These are phyloP conservation scores for Strongylocentrotus purpuratus DNA, from an alignment of 35 echinoderm and acorn worm genomes.

Conservation along the genomic window DNA sequence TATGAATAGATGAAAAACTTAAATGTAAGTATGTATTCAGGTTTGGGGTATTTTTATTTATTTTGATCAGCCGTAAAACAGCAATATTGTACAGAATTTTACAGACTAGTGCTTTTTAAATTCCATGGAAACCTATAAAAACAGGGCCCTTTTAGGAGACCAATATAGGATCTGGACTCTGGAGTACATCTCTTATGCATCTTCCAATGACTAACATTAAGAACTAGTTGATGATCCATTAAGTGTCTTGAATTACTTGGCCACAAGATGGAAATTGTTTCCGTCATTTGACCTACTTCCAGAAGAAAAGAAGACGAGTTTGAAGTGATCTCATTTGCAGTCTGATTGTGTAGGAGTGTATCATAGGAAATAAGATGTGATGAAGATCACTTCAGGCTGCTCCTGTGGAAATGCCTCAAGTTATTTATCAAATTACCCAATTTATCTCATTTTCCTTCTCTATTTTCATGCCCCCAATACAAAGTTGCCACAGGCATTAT, in stretches of 20 bases:
- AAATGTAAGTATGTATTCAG: too few species aligned
- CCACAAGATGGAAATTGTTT: conserved; percentile 11
- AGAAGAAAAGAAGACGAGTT: background rate
- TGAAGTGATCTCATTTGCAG: background rate
- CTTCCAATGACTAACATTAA: background rate
- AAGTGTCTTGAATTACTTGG: background rate
- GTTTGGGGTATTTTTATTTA: too few species aligned
- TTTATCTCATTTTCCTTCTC: background rate
- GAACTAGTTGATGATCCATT: background rate
- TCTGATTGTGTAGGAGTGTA: background rate
- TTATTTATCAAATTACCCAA: background rate
- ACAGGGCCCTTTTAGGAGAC: too few species aligned
- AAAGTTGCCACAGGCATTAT: background rate
- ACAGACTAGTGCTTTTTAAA: too few species aligned
- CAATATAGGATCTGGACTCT: background rate
- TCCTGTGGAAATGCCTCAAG: background rate
- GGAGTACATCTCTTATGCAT: background rate
- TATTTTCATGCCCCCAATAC: background rate
- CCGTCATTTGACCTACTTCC: conserved; percentile 7
- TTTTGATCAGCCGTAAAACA: too few species aligned
- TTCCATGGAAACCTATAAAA: too few species aligned
- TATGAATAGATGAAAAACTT: too few species aligned
- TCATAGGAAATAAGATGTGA: background rate
- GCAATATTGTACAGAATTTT: too few species aligned
- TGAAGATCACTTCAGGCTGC: background rate